Evolutionary conservation across 1,140 invertebrate genomes (phyloP), one percentile per base, ranked within the genome.

Genomic region (Drosophila nannoptera): DNA sequence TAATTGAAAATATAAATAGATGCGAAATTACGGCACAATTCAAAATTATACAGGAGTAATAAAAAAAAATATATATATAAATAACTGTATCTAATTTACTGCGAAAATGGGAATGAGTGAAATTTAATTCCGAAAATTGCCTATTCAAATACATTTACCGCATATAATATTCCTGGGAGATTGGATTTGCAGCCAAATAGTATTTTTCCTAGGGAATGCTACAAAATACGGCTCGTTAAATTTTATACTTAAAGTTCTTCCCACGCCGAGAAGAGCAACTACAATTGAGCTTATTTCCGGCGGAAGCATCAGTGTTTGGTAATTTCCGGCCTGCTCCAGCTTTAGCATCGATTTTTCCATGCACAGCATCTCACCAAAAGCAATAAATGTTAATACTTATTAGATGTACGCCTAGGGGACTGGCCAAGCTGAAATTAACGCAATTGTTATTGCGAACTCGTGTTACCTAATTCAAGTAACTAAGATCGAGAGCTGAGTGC

Each of bases 301-400:
- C 77, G 80, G 80, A 84, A 75, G 80, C 80, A 86, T 84, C 81
- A 80, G 73, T 74, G 69, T 84, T 84, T 65, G 70, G 74, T 77
- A 84, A 84, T 84, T 84, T 84, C 80, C 80, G 80, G 81, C 58
- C 63, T 68, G 49, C 59, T 50, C 45, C 45, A 64, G 80, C 67
- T 56, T 62, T 64, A 69, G 49, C 64, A 68, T 60, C 50, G 50
- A 55, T 75, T 71, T 66, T 43, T 42, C 49, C 55, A 68, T 67
- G 60, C 70, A 63, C 69, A 58, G 40, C 62, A 59, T 65, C 62
- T 40, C 45, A 66, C 38, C 38, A 64, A 50, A 50, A 54, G 65
- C 80, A 84, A 83, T 83, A 84, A 83, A 78, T 84, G 80, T 67
- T 83, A 84, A 83, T 84, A 84, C 69, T 73, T 73, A 84, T 83